Evolutionary conservation across 2,888 invertebrate genomes (phyloP), one percentile per base, ranked within the genome.

Genomic region (Gastrophysa polygoni): DNA sequence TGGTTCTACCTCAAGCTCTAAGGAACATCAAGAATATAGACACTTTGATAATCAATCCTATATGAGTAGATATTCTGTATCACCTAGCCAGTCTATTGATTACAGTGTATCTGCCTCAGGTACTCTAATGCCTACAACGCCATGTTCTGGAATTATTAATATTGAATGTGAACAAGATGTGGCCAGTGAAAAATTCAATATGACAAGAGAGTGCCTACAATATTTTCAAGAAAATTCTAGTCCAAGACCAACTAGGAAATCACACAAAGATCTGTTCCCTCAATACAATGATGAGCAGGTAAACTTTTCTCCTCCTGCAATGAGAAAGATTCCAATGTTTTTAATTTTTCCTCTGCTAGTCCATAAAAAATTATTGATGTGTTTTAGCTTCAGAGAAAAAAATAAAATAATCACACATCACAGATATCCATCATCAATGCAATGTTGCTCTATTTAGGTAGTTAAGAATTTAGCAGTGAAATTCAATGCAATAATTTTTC

Each of bases 51-150:
- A 54, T 20, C 16, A 4, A 34, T 55, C 56, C 10, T 46, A 29
- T 46, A 58, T 48, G n/a, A 66, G 57, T 29, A 28, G 49, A 8
- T 17, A 16, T 51, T 59, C 63, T 7, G 49, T 48, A 14, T 73
- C 74, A n/a, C 72, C 75, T 0, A 75, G 72, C 64, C 73, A 75
- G 50, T 73, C 74, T 0, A 48, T 75, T 21, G 70, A 73, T 57
- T 75, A 73, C 63, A 65, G 64, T 66, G 18, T 67, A 4, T 54
- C 60, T 57, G 66, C 67, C 11, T 59, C 55, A 16, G 68, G 68
- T 34, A 70, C 70, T 17, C 14, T 70, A 18, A 34, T 63, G 28
- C 54, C 65, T 18, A 58, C 32, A 28, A 57, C 62, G 1, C 65
- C 68, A 14, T 59, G 64, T 17, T 14, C 57, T 7, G 64, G 59